A percentile compares a stretch with the other conserved stretches of the same genome.
These are phyloP conservation scores for Parazoanthus swiftii DNA, from an alignment of 92 coral and sea anemone species.

Conservation along the genomic window DNA sequence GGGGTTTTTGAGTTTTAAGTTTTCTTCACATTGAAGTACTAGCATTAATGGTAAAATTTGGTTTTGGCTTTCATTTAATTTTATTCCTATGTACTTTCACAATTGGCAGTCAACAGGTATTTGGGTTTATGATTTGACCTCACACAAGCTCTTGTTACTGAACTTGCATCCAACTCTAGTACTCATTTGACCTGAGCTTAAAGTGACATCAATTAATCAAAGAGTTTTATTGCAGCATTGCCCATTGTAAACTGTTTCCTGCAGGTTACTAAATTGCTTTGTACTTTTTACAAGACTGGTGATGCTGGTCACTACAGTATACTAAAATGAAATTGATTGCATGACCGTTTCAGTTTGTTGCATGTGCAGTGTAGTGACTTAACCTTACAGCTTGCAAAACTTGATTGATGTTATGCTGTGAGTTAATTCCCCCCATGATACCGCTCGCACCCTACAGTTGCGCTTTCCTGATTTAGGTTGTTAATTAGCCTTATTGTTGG, in stretches of 20 bases:
- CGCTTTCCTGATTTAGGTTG: conserved; percentile 32
- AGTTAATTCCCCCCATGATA: conserved; percentile 5
- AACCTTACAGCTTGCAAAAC: neutral
- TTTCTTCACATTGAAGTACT: no score
- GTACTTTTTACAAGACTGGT: neutral
- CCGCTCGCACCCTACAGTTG: conserved; percentile 8
- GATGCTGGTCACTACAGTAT: neutral
- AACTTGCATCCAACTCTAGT: neutral
- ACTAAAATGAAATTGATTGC: neutral
- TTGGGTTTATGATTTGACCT: neutral
- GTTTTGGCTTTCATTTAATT: neutral
- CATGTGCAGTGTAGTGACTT: neutral
- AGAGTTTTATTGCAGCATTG: neutral
- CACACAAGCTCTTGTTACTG: neutral
- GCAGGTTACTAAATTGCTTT: neutral
- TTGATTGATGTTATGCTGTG: neutral
- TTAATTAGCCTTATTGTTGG: conserved; percentile 68
- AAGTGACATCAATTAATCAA: neutral
- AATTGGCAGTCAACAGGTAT: neutral
- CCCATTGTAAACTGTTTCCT: neutral
- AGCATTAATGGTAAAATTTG: no score
- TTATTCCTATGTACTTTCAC: no score
- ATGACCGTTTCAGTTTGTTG: neutral
- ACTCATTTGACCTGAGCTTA: neutral
- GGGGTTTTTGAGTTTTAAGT: neutral